Percentiles rank a stretch among this genome's conserved stretches.
phyloP scores from a whole-genome alignment of 2,797 vertebrate species.

The Sebastes hopkinsi region DNA sequence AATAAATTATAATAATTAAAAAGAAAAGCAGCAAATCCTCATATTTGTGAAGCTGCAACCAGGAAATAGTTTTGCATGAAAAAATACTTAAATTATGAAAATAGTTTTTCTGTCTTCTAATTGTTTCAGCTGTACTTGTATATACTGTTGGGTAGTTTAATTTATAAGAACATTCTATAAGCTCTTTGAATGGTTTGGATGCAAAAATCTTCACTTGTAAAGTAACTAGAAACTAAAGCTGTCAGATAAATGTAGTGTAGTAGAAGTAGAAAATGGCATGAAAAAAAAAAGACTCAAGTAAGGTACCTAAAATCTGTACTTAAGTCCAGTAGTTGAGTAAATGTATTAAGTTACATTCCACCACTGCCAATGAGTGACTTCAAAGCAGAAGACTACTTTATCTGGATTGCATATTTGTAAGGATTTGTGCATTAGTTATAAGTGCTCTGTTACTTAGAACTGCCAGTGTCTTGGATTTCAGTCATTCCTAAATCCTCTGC shows the following conservation, averaged over 20 bases:
- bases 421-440: neutral
- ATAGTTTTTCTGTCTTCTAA: neutral
- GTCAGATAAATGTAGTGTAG: neutral
- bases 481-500: neutral
- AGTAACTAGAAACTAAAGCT: neutral
- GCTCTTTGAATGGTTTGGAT: neutral
- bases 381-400: conserved; percentile 13
- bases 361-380: neutral
- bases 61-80: neutral
- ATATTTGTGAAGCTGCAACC: neutral
- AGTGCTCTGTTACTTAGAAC: neutral
- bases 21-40: neutral
- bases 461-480: neutral
- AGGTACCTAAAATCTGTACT: neutral
- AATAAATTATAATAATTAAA: neutral
- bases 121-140: neutral
- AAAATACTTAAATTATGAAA: neutral
- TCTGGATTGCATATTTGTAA: neutral
- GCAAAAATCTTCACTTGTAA: neutral
- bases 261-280: neutral
- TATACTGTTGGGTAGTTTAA: neutral
- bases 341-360: neutral
- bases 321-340: neutral
- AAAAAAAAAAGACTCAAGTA: neutral
- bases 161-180: neutral